A percentile compares a stretch with the other conserved stretches of the same genome.
Evolutionary conservation across 2,888 invertebrate genomes (phyloP).

Genomic region (Aplocera efformata): DNA sequence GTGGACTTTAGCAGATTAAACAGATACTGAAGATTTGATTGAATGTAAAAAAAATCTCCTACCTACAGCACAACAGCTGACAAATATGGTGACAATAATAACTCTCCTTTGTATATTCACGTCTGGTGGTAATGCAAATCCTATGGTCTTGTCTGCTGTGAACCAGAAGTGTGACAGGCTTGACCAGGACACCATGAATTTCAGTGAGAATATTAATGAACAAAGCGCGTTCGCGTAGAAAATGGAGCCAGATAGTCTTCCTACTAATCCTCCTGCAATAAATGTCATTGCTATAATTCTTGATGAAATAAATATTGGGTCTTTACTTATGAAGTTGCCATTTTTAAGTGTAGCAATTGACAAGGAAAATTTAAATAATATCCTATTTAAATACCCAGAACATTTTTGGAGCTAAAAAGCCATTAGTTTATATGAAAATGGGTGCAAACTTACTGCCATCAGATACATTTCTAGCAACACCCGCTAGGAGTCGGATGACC

Average conservation of each 20-base stretch:
- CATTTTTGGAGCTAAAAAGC: too few species aligned
- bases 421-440: too few species aligned
- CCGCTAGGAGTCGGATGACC: slow-evolving; percentile 38
- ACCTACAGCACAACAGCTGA: slow-evolving; percentile 47
- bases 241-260: slow-evolving; percentile 61
- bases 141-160: slow-evolving; percentile 38
- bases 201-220: slow-evolving; percentile 74
- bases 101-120: slow-evolving; percentile 39
- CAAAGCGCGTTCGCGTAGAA: slow-evolving; percentile 79
- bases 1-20: too few species aligned
- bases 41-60: slow-evolving; percentile 18
- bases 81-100: slow-evolving; percentile 40
- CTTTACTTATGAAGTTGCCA: too few species aligned
- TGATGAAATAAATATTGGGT: too few species aligned
- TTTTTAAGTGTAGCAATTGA: too few species aligned
- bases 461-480: slow-evolving; percentile 27
- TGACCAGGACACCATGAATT: slow-evolving; percentile 53
- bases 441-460: slow-evolving; percentile 42
- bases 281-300: not conserved
- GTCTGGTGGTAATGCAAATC: slow-evolving; percentile 42
- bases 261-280: slow-evolving; percentile 47
- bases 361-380: too few species aligned
- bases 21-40: too few species aligned
- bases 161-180: slow-evolving; percentile 46
- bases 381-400: too few species aligned